These are phyloP conservation scores for Rhopalosiphum nymphaeae DNA, from an alignment of 2,888 invertebrate species.

Conservation along the genomic window DNA sequence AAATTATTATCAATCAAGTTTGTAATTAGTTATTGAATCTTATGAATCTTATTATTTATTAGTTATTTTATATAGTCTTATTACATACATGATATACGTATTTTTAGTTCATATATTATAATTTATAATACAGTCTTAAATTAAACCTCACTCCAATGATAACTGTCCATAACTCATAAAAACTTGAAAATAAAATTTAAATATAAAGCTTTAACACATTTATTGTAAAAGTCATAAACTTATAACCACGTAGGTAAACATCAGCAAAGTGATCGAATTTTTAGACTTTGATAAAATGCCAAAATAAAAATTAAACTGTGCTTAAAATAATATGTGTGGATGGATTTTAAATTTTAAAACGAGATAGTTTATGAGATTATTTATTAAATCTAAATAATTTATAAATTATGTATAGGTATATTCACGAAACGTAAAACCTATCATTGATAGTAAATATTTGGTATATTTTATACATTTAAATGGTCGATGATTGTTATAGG, in stretches of 20 bases:
- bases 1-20: not conserved
- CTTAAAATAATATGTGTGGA: not conserved
- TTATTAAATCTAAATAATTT: not conserved
- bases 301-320: not conserved
- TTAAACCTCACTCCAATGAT: not conserved
- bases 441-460: too few relatives aligned
- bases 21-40: not conserved
- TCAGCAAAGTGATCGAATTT: not conserved
- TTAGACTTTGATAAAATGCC: conserved; percentile 32
- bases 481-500: too few relatives aligned
- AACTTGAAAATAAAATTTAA: not conserved
- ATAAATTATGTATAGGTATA: not conserved
- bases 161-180: not conserved
- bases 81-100: not conserved
- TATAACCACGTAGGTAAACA: not conserved
- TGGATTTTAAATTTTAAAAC: conserved; percentile 5
- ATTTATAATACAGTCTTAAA: not conserved
- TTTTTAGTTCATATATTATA: not conserved
- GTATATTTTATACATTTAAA: too few relatives aligned
- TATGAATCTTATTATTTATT: not conserved
- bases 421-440: not conserved
- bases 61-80: not conserved
- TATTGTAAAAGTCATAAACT: not conserved
- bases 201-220: not conserved
- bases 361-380: not conserved